A percentile compares a stretch with the other conserved stretches of the same genome.
These are phyloP conservation scores for Holothuria leucospilota DNA, from an alignment of 53 echinoderm and acorn worm genomes.

Conservation along the genomic window DNA sequence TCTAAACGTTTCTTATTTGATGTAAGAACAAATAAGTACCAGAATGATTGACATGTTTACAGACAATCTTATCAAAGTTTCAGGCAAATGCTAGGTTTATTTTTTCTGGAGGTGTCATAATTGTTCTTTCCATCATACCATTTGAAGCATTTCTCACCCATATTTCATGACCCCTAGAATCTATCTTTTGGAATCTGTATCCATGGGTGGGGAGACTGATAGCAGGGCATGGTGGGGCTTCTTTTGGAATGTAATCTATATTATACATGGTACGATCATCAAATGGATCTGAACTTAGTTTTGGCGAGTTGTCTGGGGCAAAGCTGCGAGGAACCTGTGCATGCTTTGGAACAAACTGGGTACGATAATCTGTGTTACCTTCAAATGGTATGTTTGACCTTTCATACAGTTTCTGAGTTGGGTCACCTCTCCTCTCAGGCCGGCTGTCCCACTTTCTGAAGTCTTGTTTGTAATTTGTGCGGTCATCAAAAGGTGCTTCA, in stretches of 20 bases:
- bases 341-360: conserved; percentile 82
- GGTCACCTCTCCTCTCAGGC: conserved; percentile 88
- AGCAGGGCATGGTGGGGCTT: conserved; percentile 79
- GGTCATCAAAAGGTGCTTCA: conserved; percentile 89
- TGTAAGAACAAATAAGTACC: too few relatives aligned
- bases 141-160: conserved; percentile 78
- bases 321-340: conserved; percentile 75
- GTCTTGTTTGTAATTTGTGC: conserved; percentile 90
- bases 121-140: conserved; percentile 55
- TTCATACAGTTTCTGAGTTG: conserved; percentile 84
- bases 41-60: too few relatives aligned
- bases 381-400: conserved; percentile 87
- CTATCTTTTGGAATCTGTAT: conserved; percentile 66
- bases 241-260: conserved; percentile 90
- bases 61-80: not conserved
- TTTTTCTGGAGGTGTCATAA: conserved; percentile 70
- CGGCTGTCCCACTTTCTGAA: conserved; percentile 82
- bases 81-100: conserved; percentile 72
- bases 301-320: conserved; percentile 84
- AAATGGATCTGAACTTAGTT: conserved; percentile 83
- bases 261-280: conserved; percentile 99
- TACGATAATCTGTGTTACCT: conserved; percentile 77
- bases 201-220: conserved; percentile 73
- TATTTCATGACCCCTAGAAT: conserved; percentile 87
- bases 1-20: too few relatives aligned